A percentile compares a stretch with the other conserved stretches of the same genome.
Conservation (phyloP, 2,888 invertebrate genomes). For the Torymus aiolomorphi region DNA sequence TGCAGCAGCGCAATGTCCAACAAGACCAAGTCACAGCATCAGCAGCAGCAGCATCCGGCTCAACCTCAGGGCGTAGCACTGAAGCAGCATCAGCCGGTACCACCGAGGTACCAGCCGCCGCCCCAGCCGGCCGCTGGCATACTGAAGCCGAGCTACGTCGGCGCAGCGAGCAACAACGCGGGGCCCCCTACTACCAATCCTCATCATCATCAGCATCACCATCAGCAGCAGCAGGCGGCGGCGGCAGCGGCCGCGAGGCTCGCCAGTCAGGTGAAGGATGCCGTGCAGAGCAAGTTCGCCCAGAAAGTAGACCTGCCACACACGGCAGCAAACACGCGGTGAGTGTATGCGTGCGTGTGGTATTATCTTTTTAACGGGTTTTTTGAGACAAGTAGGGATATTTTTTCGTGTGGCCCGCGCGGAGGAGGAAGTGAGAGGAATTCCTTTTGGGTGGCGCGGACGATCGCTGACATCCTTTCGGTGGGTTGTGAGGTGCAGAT, state of each 20-base stretch:
- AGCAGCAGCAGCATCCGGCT: conserved; percentile 62
- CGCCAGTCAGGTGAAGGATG: conserved; percentile 58
- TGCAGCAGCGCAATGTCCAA: conserved; percentile 70
- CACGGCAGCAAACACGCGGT: conserved; percentile 20
- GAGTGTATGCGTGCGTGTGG: neutral
- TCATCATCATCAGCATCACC: conserved; percentile 69
- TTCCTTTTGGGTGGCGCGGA: too few species aligned
- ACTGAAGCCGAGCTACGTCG: conserved; percentile 77
- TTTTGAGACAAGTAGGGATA: neutral
- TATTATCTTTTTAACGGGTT: conserved; percentile 20
- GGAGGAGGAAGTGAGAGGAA: too few species aligned
- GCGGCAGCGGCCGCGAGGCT: conserved; percentile 59
- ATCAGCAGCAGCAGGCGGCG: conserved; percentile 72
- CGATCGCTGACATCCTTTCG: too few species aligned
- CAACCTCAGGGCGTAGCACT: conserved; percentile 48
- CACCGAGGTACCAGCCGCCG: conserved; percentile 88
- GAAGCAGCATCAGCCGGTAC: conserved; percentile 75
- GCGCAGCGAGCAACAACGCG: conserved; percentile 60
- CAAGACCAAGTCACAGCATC: conserved; percentile 72
- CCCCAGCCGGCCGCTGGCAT: conserved; percentile 80
- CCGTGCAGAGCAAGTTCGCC: conserved; percentile 55
- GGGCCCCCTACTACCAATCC: conserved; percentile 62
- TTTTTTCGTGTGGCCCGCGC: too few species aligned
- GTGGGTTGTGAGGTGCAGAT: too few species aligned
- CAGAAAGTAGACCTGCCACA: conserved; percentile 53